Base-by-base conservation (phyloP, 2,888 invertebrate species). In the Aporophyla lueneburgensis region DNA sequence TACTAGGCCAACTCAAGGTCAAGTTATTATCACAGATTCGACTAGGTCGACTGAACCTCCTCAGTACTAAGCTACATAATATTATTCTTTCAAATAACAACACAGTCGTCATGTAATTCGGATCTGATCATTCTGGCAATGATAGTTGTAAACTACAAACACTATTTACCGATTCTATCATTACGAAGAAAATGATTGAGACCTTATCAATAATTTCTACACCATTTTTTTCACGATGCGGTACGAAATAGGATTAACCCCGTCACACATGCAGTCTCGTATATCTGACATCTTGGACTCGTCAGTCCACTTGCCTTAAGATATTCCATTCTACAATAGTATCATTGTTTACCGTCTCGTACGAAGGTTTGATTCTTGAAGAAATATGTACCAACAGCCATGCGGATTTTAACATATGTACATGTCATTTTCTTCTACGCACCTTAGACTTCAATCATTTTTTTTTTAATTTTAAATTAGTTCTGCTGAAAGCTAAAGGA, bases 201-300 rank as follows among this genome's bases (percentile, higher is more conserved):
- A 66, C 21, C 19, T 59, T 27, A 16, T n/a, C 24, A 81, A 67
- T 75, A 6, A 67, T 24, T 67, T 62, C 51, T 43, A 19, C 9
- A 21, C 12, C 24, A 62, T 74, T 78, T 56, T 33, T 67, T 46
- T 33, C 53, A 40, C 12, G 49, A 6, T 46, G 46, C 58, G 5
- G 33, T 43, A 21, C 10, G 5, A 2, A 81, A 81, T 67, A 61
- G 61, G 49, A 51, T 61, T 74, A 33, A 56, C 56, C 43, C n/a
- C 14, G 51, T 51, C 16, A 56, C 5, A 67, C 56, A 56, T 62
- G 51, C 16, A 62, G 33, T 62, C 14, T 56, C 61, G 54, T 43
- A 74, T 40, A 67, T 10, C 56, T 81, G 40, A 16, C 81, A 81
- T 67, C 61, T 67, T 66, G 40, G 7, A 19, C 9, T 16, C 9